These are phyloP conservation scores for Toxotes lorentzi DNA, from an alignment of 2,797 vertebrate species.

Conservation along the genomic window DNA sequence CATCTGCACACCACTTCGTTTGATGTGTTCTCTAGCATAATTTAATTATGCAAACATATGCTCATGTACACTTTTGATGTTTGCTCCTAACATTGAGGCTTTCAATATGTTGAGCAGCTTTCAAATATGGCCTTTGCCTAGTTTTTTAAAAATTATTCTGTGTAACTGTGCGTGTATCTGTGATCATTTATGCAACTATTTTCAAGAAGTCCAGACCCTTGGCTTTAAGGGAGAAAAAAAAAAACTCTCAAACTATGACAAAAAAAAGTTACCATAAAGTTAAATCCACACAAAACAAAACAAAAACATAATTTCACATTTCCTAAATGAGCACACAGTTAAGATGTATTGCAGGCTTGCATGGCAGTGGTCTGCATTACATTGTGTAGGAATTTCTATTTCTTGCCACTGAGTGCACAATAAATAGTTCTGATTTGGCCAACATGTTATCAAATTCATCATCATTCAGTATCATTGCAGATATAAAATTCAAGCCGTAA, in stretches of 20 bases:
- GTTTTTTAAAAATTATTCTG: neutral
- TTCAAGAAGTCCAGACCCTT: neutral
- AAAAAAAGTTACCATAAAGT: neutral
- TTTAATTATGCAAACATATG: slow-evolving; percentile 37
- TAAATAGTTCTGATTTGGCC: neutral
- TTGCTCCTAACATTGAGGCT: slow-evolving; percentile 23
- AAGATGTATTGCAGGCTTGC: neutral
- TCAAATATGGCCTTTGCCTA: slow-evolving; percentile 5
- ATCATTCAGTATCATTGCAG: neutral
- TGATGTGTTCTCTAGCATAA: slow-evolving; percentile 44
- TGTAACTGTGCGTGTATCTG: neutral
- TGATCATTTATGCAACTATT: neutral
- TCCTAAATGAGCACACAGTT: neutral
- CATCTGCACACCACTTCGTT: slow-evolving; percentile 28
- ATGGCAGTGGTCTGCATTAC: neutral
- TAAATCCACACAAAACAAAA: neutral
- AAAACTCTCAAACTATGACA: no score
- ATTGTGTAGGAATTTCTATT: neutral
- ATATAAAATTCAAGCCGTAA: neutral
- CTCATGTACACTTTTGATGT: slow-evolving; percentile 42
- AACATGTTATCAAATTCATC: neutral
- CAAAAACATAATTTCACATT: no score
- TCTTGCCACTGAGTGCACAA: neutral
- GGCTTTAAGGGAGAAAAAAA: neutral
- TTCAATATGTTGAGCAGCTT: slow-evolving; percentile 25